These are phyloP conservation scores for Meta bourneti DNA, from an alignment of 2,888 invertebrate species.

Conservation along the genomic window DNA sequence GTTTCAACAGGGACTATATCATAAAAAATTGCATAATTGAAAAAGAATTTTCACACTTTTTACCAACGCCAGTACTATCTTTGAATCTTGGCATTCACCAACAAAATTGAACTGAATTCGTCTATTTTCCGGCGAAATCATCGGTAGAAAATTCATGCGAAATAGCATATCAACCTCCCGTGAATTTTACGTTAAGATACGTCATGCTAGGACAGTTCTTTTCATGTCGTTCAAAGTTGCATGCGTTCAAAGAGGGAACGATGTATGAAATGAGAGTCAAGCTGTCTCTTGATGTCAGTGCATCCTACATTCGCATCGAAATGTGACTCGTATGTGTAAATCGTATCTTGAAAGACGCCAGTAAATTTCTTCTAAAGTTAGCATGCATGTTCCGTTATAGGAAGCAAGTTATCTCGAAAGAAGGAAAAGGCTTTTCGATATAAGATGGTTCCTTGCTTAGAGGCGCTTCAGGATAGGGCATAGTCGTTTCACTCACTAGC, in stretches of 20 bases:
- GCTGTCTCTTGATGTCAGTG: background rate
- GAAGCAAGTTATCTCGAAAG: too few relatives aligned
- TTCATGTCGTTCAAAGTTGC: background rate
- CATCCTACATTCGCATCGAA: background rate
- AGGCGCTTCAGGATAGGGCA: too few relatives aligned
- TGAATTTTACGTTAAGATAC: background rate
- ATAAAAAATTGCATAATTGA: too few relatives aligned
- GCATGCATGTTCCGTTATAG: too few relatives aligned
- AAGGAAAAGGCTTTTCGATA: background rate
- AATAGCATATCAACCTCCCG: background rate
- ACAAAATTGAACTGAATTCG: too few relatives aligned
- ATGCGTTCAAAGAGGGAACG: background rate
- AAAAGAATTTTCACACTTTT: too few relatives aligned
- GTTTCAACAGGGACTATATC: too few relatives aligned
- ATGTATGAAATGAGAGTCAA: background rate
- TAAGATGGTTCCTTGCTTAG: background rate
- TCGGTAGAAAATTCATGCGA: background rate
- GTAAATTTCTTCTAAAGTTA: too few relatives aligned
- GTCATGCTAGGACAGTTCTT: background rate
- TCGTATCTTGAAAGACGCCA: background rate
- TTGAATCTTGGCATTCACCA: too few relatives aligned
- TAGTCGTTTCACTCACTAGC: too few relatives aligned
- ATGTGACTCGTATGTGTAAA: background rate
- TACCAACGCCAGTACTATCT: too few relatives aligned
- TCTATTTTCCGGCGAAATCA: background rate